Evolutionary conservation across 1,140 invertebrate species (phyloP), one percentile per base, ranked within the genome.

Genomic region (Drosophila triauraria): DNA sequence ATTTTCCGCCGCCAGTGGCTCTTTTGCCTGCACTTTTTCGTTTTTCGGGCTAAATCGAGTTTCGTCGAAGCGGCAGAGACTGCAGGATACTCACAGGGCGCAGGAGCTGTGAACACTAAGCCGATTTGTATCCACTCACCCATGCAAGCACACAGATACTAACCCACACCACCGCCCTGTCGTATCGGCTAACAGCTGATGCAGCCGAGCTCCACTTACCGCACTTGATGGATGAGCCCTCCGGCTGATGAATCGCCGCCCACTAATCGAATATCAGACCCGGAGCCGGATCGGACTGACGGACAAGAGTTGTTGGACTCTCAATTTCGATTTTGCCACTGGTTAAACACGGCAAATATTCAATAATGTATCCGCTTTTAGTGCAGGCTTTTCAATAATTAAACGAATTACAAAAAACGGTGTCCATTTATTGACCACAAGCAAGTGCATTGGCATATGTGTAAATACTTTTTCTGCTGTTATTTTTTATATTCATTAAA

Each of bases 11-110:
- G 13, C 17, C 32, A 2, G 48, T 35, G n/a, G 8, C 25, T 2
- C 23, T 20, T 32, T 6, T 20, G 13, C 27, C 44, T 42, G 57
- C 47, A 13, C 51, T 72, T 56, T 54, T 78, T 46, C 32, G 46
- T 64, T 46, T 56, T 17, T 27, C 53, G 46, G 42, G 25, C 17
- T 25, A 72, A 83, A 84, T 84, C 62, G 59, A 77, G 69, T 85
- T 84, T 56, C 23, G 17, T 62, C 65, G 40, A 17, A 44, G 43
- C 35, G 30, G 40, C 62, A 65, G 46, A 48, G 47, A 27, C 65
- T n/a, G 59, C 46, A 43, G 47, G 61, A 60, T 17, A 38, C 23
- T 54, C 32, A 8, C 35, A 54, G 53, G 53, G 23, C 53, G 32
- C 2, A 15, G 32, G 13, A 23, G 51, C 51, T 38, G 46, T 32